Evolutionary conservation across 64 coral and sea anemone genomes (phyloP).

Genomic region (Astreopora myriophthalma): DNA sequence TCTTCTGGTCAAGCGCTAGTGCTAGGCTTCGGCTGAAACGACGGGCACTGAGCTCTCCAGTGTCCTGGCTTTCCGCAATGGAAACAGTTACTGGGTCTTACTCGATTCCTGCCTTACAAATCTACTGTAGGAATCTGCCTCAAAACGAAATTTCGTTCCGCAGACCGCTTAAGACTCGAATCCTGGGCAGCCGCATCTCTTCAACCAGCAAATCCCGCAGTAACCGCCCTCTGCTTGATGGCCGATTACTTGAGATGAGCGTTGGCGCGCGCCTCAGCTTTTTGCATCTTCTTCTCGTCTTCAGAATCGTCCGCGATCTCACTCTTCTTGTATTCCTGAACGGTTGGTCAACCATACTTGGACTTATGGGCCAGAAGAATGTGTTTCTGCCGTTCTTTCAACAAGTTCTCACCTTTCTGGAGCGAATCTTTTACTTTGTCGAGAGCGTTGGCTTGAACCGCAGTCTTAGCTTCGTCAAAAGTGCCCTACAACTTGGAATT

Average conservation of each 20-base stretch:
- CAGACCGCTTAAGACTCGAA: not conserved
- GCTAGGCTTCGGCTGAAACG: not conserved
- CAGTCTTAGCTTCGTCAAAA: too few relatives aligned
- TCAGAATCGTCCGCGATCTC: conserved; percentile 12
- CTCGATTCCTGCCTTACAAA: not conserved
- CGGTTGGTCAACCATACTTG: not conserved
- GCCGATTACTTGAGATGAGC: not conserved
- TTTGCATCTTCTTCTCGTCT: not conserved
- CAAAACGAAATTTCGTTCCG: not conserved
- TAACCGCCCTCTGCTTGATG: not conserved
- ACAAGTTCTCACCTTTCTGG: too few relatives aligned
- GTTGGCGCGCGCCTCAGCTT: not conserved
- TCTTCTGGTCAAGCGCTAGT: not conserved
- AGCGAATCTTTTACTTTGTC: too few relatives aligned
- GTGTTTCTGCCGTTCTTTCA: too few relatives aligned
- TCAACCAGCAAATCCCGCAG: not conserved
- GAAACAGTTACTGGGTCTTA: conserved; percentile 12
- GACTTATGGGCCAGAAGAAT: conserved; percentile 60
- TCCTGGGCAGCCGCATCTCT: not conserved
- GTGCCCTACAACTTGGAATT: too few relatives aligned
- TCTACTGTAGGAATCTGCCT: conserved; percentile 10
- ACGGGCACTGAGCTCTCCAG: conserved; percentile 32
- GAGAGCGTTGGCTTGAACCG: too few relatives aligned
- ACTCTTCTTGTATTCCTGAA: conserved; percentile 48
- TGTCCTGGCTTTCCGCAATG: conserved; percentile 30